Evolutionary conservation across 64 coral and sea anemone species (phyloP), one percentile per base, ranked within the genome.

Genomic region (Montipora efflorescens): DNA sequence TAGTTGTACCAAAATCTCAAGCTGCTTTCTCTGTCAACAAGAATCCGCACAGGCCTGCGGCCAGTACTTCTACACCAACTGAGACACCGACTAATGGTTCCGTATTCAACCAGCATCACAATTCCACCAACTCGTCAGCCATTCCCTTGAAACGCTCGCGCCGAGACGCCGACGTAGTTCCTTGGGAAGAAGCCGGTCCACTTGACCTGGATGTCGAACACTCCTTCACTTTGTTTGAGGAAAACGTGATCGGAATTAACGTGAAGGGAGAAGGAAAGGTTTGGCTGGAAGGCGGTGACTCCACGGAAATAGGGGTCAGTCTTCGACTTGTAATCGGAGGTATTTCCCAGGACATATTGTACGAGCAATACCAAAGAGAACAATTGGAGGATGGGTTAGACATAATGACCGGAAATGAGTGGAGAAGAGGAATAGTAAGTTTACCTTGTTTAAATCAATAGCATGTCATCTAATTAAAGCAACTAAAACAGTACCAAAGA

Each of bases 211-310:
- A 1, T 62, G 8, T 62, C 21, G 20, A 43, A 22, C 50, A 76
- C 3, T 23, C 19, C 0, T 88, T 90, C 76, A 79, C 23, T 20
- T 67, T 90, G 16, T 90, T 90, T 50, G 36, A 90, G 8, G 79
- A 90, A 2, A 79, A 21, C 19, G 43, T 90, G 9, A 66, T 90
- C 1, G 88, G 88, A 62, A 90, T 90, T 5, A 47, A 36, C 25
- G 8, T 75, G 0, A 23, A 23, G 9, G 79, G 79, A 81, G 55
- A 28, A 5, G 79, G 52, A 58, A 81, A 2, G 19, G 21, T 81
- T 81, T 81, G 52, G 52, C 1, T 81, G 22, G 10, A 59, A 43
- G 5, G 4, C 1, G 52, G 20, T 8, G 4, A 7, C 2, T 21
- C 19, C 3, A 14, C 14, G 23, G 79, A 81, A 59, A 81, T 81